phyloP scores from a whole-genome alignment of 2,113 vertebrate genomes.

The Chloropsis cyanopogon region DNA sequence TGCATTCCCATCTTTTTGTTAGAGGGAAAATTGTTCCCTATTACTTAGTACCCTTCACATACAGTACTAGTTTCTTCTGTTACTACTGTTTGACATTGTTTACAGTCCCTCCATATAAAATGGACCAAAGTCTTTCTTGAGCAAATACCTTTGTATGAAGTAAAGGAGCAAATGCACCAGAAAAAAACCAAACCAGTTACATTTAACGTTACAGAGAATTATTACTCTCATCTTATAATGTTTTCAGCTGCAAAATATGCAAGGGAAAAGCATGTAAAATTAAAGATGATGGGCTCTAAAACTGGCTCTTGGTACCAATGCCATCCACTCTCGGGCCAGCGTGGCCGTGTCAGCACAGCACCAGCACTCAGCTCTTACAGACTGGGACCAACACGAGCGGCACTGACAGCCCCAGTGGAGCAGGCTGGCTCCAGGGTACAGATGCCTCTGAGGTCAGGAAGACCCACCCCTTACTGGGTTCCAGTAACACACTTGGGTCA shows the following conservation, averaged over 20 bases:
- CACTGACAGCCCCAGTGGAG: background rate
- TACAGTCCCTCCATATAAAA: background rate
- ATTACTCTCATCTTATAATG: background rate
- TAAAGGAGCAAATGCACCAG: background rate
- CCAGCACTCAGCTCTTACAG: background rate
- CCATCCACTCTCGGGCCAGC: background rate
- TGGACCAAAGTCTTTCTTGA: background rate
- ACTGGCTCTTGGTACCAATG: background rate
- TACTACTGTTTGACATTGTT: background rate
- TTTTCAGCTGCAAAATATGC: background rate
- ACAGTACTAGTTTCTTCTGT: background rate
- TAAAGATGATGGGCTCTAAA: background rate
- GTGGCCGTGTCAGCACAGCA: background rate
- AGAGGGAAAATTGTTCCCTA: background rate
- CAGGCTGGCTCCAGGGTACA: background rate
- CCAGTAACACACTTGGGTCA: background rate
- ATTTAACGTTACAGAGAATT: background rate
- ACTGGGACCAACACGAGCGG: background rate
- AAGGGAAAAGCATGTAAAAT: background rate
- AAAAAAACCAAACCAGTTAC: background rate
- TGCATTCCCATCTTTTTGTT: background rate
- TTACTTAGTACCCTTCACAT: background rate
- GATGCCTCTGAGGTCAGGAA: background rate
- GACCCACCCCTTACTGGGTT: rapidly evolving
- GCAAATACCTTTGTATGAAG: background rate